phyloP scores from a whole-genome alignment of 2,797 vertebrate species.

The Acipenser transmontanus region DNA sequence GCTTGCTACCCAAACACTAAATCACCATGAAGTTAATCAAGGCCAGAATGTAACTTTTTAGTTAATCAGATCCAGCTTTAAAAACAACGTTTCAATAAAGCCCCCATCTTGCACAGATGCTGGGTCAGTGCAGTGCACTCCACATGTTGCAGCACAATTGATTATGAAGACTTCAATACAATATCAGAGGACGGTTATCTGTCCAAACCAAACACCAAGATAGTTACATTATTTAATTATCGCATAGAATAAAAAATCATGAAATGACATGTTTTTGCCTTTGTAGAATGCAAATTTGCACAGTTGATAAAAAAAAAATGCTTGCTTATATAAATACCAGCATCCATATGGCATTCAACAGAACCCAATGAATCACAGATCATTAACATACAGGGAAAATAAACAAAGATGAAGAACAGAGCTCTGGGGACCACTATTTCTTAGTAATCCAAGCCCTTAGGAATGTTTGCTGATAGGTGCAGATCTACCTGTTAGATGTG shows the following conservation, averaged over 20 bases:
- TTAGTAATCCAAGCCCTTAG: neutral
- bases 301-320: neutral
- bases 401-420: slow-evolving; percentile 31
- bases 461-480: neutral
- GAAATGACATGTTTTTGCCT: neutral
- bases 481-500: neutral
- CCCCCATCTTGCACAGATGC: slow-evolving; percentile 39
- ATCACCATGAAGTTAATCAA: slow-evolving; percentile 45
- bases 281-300: neutral
- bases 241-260: neutral
- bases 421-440: slow-evolving; percentile 26
- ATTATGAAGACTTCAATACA: too few relatives aligned
- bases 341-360: slow-evolving; percentile 36
- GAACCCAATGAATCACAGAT: slow-evolving; percentile 34
- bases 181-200: too few relatives aligned
- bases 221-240: too few relatives aligned
- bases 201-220: too few relatives aligned
- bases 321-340: slow-evolving; percentile 24
- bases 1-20: slow-evolving; percentile 16
- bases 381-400: slow-evolving; percentile 36
- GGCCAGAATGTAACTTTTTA: slow-evolving; percentile 51
- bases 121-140: slow-evolving; percentile 6
- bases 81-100: slow-evolving; percentile 45
- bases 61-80: slow-evolving; percentile 67
- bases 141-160: neutral